A percentile compares a stretch with the other conserved stretches of the same genome.
Evolutionary conservation across 2,113 vertebrate species (phyloP).

Genomic region (Cynopterus brachyotis): DNA sequence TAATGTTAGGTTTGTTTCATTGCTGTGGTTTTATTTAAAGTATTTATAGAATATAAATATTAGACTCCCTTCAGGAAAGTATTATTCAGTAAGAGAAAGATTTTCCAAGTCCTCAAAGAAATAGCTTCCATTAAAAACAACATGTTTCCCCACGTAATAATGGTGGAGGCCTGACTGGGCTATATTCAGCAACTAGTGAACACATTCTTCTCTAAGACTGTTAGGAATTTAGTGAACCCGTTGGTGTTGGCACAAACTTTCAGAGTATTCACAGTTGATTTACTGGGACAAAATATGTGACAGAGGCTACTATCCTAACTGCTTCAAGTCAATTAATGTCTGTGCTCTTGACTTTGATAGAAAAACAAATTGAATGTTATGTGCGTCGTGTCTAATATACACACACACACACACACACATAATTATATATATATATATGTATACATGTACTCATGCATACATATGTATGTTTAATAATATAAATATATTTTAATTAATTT

Average conservation of each 20-base stretch:
- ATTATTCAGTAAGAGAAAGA: slow-evolving; percentile 71
- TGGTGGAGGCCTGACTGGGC: background rate
- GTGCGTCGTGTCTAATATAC: background rate
- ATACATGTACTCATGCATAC: background rate
- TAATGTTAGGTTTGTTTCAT: slow-evolving; percentile 67
- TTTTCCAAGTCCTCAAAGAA: slow-evolving; percentile 60
- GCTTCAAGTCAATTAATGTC: background rate
- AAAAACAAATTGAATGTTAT: background rate
- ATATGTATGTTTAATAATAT: background rate
- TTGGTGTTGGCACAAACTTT: background rate
- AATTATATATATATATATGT: fast-evolving
- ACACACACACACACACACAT: too few relatives aligned
- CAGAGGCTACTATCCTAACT: background rate
- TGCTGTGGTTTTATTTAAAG: slow-evolving; percentile 71
- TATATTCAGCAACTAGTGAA: background rate
- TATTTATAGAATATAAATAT: slow-evolving; percentile 78
- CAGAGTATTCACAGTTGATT: background rate
- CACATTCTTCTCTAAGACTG: slow-evolving; percentile 6
- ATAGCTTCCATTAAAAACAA: slow-evolving; percentile 70
- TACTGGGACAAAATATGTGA: background rate
- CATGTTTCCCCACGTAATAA: slow-evolving; percentile 47
- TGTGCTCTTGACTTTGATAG: background rate
- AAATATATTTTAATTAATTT: background rate
- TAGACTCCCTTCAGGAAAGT: slow-evolving; percentile 71
- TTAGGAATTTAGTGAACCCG: slow-evolving; percentile 2